Base-by-base conservation (phyloP, 1,140 invertebrate species). In the Drosophila suzukii region DNA sequence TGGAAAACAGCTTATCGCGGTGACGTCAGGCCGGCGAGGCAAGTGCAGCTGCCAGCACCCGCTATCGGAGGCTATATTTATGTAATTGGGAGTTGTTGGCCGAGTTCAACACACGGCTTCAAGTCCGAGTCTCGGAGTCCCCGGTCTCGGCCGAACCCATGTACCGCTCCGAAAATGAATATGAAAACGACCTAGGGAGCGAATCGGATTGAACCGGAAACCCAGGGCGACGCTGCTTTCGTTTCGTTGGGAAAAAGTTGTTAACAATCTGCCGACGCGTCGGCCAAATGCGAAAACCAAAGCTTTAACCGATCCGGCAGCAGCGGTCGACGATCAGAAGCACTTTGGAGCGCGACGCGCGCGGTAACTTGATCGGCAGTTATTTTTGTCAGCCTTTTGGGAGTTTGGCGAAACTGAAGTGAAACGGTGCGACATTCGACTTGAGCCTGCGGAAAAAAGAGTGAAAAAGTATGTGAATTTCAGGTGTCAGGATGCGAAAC, bases 281-380 rank as follows among this genome's bases (percentile, higher is more conserved):
- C 81, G 50, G 66, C 46, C 61, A 67, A 75, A 50, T 59, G 50
- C 72, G 38, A 67, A 75, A 75, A 47, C 49, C 83, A 75, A 85
- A 90, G 90, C 90, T 90, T 91, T 84, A 81, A 90, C 74, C 76
- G 74, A 53, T 75, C 60, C 63, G 77, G 70, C 71, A 58, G 61
- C 71, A 66, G 76, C 73, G 60, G 60, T 41, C 57, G 49, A 70
- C 82, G 85, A 84, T 91, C 90, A 91, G 85, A 91, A 91, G 78
- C 70, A 91, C 77, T 90, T 91, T 79, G 55, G 65, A 91, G 85
- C 73, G 90, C 81, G 85, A 70, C 80, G 90, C 79, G 90, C 77
- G 75, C 85, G 90, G 90, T 85, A 36, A 72, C 66, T 38, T 58
- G 68, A 71, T 71, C 68, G 53, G 68, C 36, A 46, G 74, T 75